These are phyloP conservation scores for Solenopsis invicta DNA, from an alignment of 1,140 invertebrate species.

Conservation along the genomic window DNA sequence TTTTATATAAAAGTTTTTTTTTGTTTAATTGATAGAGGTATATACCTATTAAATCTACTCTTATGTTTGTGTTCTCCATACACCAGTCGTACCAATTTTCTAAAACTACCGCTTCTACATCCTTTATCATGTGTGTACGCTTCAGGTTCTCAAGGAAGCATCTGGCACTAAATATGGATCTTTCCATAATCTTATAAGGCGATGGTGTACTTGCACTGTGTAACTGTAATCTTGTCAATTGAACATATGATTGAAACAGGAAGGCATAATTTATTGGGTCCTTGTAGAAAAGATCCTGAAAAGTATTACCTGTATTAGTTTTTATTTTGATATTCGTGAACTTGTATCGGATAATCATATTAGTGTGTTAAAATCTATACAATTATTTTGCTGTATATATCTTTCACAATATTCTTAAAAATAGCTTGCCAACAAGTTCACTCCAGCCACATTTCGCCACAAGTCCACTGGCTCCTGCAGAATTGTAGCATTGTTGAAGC, in stretches of 20 bases:
- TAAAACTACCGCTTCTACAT: slow-evolving; percentile 90
- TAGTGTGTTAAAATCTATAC: background rate
- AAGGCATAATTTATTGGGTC: slow-evolving; percentile 93
- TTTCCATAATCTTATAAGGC: slow-evolving; percentile 95
- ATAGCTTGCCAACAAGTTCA: slow-evolving; percentile 92
- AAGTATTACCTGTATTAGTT: slow-evolving; percentile 13
- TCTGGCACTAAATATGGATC: slow-evolving; percentile 93
- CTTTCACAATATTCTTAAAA: background rate
- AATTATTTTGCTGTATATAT: background rate
- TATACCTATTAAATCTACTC: slow-evolving; percentile 94
- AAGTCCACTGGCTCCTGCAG: slow-evolving; percentile 92
- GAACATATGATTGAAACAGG: slow-evolving; percentile 96
- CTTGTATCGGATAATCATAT: background rate
- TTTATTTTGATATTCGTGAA: background rate
- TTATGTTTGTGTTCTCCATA: slow-evolving; percentile 90
- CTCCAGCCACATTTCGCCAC: slow-evolving; percentile 94
- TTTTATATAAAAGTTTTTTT: background rate
- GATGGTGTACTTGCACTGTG: slow-evolving; percentile 90
- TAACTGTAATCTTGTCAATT: slow-evolving; percentile 94
- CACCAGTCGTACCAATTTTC: slow-evolving; percentile 96
- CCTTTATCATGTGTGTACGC: slow-evolving; percentile 72
- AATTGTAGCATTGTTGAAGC: slow-evolving; percentile 86
- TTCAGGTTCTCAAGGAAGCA: slow-evolving; percentile 84
- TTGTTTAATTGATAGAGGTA: background rate
- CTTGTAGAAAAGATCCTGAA: slow-evolving; percentile 94